Evolutionary conservation across 1,140 invertebrate species (phyloP), one percentile per base, ranked within the genome.

Genomic region (Drosophila funebris): DNA sequence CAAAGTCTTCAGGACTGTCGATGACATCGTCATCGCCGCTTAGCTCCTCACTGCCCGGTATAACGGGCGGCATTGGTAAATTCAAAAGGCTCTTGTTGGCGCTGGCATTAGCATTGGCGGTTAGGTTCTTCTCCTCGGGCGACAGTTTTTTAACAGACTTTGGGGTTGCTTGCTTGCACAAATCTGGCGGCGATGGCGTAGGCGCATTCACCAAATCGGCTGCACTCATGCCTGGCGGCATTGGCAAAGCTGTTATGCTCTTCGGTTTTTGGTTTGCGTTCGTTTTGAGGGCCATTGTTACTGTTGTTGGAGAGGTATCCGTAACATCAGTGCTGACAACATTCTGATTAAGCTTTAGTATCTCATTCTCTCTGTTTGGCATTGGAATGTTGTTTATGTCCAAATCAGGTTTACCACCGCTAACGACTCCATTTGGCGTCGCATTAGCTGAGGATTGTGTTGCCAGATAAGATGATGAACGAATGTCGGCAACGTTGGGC

Each of bases 51-150:
- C 94, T 94, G 8, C 96, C 96, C 3, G 95, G 95, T 53, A 96
- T 94, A 76, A 96, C 95, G 93, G 97, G 96, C 52, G 97, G 97
- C 95, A 98, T 96, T 3, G 97, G 97, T 64, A 98, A 92, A 92
- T 97, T 97, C 91, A 96, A 96, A 72, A 97, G 96, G 60, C 96
- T 94, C 61, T 94, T 94, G 73, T 93, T 94, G n/a, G 89, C 61
- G 67, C 93, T 94, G 11, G 89, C 61, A 69, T 72, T 76, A 11
- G 52, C 68, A 61, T 43, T 66, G 41, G 58, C 36, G 48, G 56
- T 71, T 13, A 43, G 43, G 37, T 36, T 63, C 39, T 56, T 84
- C 22, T 89, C 78, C 8, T 78, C 76, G 20, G 46, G n/a, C 36
- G 53, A 44, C 3, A 37, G 5, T 9, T 76, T 76, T 9, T 68